Evolutionary conservation across 2,888 invertebrate genomes (phyloP), one percentile per base, ranked within the genome.

Genomic region (Euspilapteryx auroguttella): DNA sequence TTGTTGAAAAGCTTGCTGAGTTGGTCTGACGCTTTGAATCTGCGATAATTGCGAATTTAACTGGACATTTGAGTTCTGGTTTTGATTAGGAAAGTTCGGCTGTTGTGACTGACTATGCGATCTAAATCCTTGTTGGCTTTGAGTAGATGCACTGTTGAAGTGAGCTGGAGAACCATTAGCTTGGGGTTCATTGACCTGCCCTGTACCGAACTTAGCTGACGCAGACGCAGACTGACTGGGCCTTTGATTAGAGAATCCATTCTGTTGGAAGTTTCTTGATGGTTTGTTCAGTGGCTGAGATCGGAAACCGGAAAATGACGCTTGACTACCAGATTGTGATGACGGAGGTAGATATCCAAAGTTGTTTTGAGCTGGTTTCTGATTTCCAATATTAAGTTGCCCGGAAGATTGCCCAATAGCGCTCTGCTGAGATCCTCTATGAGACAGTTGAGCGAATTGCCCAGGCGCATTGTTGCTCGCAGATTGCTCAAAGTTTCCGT

Each of bases 181-280:
- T 25, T 36, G 30, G 13, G 31, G 25, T 23, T 25, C 13, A 27
- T 32, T 31, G 17, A 30, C 8, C 24, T 27, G 39, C 29, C 13
- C 29, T 13, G 36, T 30, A 2, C 12, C 34, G 28, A 38, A 38
- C 4, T 33, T 14, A 8, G 37, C 15, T 13, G 32, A 24, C 8
- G 32, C 23, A 15, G 33, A 21, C 11, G 12, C 20, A 15, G 24
- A 31, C 23, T 14, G 32, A 8, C 34, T 32, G 8, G 17, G 17
- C 17, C 17, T 17, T 17, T 17, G 17, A 17, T 17, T 17, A 6
- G 5, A 8, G 5, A 8, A 6, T 6, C 8, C 8, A 5, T 6
- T 8, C 8, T 17, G 17, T 8, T 17, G 17, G 8, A 6, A 6
- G 17, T 17, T 17, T 5, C 8, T 6, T 17, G 17, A 17, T 5